Evolutionary conservation across 1,140 invertebrate species (phyloP).

Genomic region (Ceratitis capitata): DNA sequence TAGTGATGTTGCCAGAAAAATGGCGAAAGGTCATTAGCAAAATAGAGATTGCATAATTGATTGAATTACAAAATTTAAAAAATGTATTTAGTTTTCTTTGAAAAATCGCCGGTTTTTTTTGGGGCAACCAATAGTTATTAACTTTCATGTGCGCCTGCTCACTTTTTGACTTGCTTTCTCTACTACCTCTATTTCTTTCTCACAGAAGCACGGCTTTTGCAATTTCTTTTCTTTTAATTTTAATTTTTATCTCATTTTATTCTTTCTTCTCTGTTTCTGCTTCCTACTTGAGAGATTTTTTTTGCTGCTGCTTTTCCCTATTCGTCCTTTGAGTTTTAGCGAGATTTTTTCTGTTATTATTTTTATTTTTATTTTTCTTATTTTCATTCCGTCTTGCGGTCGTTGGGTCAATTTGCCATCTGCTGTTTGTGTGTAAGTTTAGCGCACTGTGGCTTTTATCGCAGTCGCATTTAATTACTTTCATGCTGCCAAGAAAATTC

Average conservation of each 20-base stretch:
- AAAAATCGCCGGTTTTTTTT: too few species aligned
- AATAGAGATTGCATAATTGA: too few species aligned
- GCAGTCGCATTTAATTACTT: slow-evolving; percentile 17
- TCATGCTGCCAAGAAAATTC: slow-evolving; percentile 23
- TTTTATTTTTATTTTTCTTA: not conserved
- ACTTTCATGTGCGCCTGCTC: not conserved
- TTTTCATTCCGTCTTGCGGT: not conserved
- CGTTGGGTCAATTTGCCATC: not conserved
- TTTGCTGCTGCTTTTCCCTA: not conserved
- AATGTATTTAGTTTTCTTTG: too few species aligned
- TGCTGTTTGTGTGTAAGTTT: not conserved
- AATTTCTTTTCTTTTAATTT: not conserved
- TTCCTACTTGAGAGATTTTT: not conserved
- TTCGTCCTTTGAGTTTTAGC: not conserved
- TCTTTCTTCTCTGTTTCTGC: not conserved
- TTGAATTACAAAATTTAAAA: too few species aligned
- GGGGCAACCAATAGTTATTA: too few species aligned
- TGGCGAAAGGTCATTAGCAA: too few species aligned
- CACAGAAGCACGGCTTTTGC: too few species aligned
- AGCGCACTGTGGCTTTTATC: slow-evolving; percentile 23
- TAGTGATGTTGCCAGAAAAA: too few species aligned
- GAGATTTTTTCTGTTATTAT: too few species aligned
- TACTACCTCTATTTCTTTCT: too few species aligned
- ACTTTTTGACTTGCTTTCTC: not conserved
- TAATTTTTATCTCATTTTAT: too few species aligned